Conservation (phyloP, 2,888 invertebrate species). For the Tetragnatha montana region DNA sequence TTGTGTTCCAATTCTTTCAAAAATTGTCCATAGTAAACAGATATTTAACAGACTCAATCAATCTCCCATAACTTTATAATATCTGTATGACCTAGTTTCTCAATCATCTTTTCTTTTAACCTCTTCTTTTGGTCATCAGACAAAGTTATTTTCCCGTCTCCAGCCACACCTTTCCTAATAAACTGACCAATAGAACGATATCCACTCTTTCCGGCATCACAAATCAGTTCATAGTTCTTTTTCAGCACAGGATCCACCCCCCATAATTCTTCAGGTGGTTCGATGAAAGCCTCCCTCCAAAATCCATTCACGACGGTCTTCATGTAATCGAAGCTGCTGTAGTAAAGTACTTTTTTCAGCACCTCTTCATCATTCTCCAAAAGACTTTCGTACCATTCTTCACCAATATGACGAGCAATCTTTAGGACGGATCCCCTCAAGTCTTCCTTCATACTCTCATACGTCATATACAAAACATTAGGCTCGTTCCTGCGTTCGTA, state of each 20-base stretch:
- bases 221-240: not conserved
- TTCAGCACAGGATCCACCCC: conserved; percentile 11
- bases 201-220: conserved; percentile 21
- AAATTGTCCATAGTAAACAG: too few relatives aligned
- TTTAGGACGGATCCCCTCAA: conserved; percentile 65
- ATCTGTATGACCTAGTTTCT: conserved; percentile 50
- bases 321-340: conserved; percentile 65
- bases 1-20: too few relatives aligned
- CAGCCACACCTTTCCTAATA: conserved; percentile 75
- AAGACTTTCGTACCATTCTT: conserved; percentile 22
- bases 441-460: conserved; percentile 76
- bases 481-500: conserved; percentile 72
- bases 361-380: conserved; percentile 22
- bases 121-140: conserved; percentile 42
- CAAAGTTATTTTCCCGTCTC: conserved; percentile 75
- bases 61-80: conserved; percentile 51
- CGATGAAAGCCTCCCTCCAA: not conserved
- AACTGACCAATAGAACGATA: conserved; percentile 32
- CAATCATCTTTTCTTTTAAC: conserved; percentile 19
- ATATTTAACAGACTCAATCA: not conserved
- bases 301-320: conserved; percentile 30
- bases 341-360: conserved; percentile 37
- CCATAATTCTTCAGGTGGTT: not conserved
- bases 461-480: conserved; percentile 75
- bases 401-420: conserved; percentile 72